Percentiles rank a stretch among this genome's conserved stretches.
Evolutionary conservation across 1,140 invertebrate species (phyloP).

Genomic region (Hyposmocoma kahamanoa): DNA sequence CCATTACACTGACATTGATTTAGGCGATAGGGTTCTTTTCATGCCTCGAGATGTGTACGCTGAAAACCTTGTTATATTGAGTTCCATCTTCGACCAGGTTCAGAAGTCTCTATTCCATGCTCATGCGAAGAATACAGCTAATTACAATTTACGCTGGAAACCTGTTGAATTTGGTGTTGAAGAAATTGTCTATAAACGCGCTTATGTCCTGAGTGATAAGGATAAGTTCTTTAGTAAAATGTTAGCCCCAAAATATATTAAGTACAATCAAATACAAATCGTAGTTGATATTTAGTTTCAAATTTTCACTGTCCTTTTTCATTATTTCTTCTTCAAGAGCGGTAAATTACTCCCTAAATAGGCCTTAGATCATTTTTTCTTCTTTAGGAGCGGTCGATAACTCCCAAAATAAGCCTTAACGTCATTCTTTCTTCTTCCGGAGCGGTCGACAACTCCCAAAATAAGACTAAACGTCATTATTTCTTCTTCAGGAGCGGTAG

Average conservation of each 20-base stretch:
- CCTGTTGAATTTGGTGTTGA: not conserved
- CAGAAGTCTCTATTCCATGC: not conserved
- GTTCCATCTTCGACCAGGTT: not conserved
- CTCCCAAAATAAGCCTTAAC: too few species aligned
- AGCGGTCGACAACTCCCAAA: too few species aligned
- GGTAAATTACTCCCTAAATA: too few species aligned
- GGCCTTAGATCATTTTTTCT: too few species aligned
- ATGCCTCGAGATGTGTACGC: not conserved
- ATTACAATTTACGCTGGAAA: conserved; percentile 4
- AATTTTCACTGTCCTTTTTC: too few species aligned
- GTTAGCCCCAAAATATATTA: conserved; percentile 7
- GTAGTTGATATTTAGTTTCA: too few species aligned
- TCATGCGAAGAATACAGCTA: not conserved
- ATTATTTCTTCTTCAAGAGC: too few species aligned
- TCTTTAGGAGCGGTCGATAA: too few species aligned
- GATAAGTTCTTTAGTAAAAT: conserved; percentile 6
- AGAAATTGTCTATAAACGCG: conserved; percentile 2
- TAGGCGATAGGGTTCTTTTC: conserved; percentile 1
- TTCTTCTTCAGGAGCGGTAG: too few species aligned
- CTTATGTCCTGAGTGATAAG: conserved; percentile 3
- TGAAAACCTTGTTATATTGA: conserved; percentile 3
- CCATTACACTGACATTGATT: conserved; percentile 3
- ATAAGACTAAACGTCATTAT: too few species aligned
- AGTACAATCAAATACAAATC: not conserved
- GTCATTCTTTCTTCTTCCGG: too few species aligned